Evolutionary conservation across 2,888 invertebrate genomes (phyloP).

Genomic region (Cotesia congregata): DNA sequence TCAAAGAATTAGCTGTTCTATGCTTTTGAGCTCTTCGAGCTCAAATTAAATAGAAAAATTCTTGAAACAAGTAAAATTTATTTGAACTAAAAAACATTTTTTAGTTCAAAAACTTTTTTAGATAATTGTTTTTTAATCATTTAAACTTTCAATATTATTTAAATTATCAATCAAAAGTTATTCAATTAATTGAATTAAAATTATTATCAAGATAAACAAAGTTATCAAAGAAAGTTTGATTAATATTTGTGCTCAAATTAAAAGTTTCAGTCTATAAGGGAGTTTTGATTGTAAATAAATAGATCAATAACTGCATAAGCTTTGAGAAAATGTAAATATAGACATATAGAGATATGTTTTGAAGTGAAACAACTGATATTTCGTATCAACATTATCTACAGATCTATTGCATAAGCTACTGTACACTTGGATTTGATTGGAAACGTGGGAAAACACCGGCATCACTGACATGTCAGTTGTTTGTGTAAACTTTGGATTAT

Average conservation of each 20-base stretch:
- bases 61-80: too few species aligned
- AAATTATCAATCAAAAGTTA: too few species aligned
- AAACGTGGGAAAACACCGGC: conserved; percentile 49
- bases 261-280: background rate
- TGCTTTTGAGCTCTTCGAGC: too few species aligned
- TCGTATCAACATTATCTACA: conserved; percentile 33
- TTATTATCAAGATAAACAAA: background rate
- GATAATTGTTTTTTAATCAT: too few species aligned
- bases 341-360: conserved; percentile 6
- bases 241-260: background rate
- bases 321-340: conserved; percentile 3
- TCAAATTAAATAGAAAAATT: too few species aligned
- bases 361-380: conserved; percentile 2
- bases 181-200: background rate
- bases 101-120: too few species aligned
- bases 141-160: too few species aligned
- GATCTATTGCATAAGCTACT: conserved; percentile 38
- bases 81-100: too few species aligned
- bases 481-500: conserved; percentile 42
- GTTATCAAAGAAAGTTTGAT: background rate
- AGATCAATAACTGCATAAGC: background rate
- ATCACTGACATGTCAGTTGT: conserved; percentile 35
- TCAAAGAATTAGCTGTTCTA: too few species aligned
- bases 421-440: conserved; percentile 53
- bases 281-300: background rate